phyloP scores from a whole-genome alignment of 2,888 invertebrate genomes.

The Cremastinae sp. region DNA sequence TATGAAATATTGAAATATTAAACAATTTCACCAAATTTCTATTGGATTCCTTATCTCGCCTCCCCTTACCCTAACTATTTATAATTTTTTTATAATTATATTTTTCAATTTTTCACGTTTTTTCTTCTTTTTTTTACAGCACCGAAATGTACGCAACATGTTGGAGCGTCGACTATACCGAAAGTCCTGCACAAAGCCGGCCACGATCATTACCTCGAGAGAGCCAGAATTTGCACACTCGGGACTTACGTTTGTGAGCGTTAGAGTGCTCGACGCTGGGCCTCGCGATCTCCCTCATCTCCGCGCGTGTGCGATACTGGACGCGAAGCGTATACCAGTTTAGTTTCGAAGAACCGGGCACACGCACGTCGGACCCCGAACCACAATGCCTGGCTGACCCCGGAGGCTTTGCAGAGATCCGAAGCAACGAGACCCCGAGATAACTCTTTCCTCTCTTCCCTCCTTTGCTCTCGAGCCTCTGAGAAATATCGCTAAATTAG shows the following conservation, averaged over 20 bases:
- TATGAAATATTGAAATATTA: too few relatives aligned
- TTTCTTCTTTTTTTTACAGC: background rate
- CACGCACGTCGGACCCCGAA: conserved; percentile 47
- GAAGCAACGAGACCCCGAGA: conserved; percentile 37
- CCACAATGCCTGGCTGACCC: conserved; percentile 57
- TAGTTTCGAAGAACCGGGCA: conserved; percentile 41
- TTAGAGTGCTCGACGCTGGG: conserved; percentile 12
- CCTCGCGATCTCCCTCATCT: background rate
- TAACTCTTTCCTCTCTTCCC: background rate
- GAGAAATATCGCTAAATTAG: conserved; percentile 52
- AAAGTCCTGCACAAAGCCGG: background rate
- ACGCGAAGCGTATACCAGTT: conserved; percentile 9
- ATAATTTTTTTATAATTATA: background rate
- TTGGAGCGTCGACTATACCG: background rate
- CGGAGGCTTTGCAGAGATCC: conserved; percentile 52
- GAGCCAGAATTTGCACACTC: conserved; percentile 9
- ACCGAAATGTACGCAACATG: background rate
- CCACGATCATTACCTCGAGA: conserved; percentile 27
- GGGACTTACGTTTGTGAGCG: background rate
- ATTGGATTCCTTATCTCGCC: too few relatives aligned
- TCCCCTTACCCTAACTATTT: too few relatives aligned
- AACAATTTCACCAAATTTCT: too few relatives aligned
- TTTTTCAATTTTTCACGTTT: background rate
- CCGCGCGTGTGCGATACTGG: background rate
- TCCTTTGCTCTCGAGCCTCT: background rate